These are phyloP conservation scores for Lonchura striata DNA, from an alignment of 2,113 vertebrate species.

Conservation along the genomic window DNA sequence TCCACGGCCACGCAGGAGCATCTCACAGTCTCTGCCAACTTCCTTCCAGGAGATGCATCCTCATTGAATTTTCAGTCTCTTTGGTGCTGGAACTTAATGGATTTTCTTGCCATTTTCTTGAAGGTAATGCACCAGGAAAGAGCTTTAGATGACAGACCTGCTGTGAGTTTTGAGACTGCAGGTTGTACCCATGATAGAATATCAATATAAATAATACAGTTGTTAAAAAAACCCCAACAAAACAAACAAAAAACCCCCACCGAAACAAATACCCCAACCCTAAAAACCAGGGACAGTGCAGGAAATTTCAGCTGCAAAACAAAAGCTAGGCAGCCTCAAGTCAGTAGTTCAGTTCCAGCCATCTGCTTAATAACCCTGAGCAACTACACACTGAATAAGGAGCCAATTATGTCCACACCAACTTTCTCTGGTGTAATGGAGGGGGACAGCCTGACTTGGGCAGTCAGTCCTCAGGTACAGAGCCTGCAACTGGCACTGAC, in stretches of 20 bases:
- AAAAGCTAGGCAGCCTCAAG: neutral
- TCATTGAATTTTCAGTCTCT: neutral
- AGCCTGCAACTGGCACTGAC: neutral
- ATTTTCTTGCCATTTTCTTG: neutral
- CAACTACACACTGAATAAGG: neutral
- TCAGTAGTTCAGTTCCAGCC: neutral
- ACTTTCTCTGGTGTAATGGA: neutral
- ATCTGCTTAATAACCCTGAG: neutral
- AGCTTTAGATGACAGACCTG: neutral
- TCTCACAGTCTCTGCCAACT: neutral
- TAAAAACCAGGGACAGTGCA: neutral
- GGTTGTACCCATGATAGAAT: neutral
- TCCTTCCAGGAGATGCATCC: neutral
- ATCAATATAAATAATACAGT: neutral
- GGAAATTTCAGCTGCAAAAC: neutral
- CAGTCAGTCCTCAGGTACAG: rapidly evolving
- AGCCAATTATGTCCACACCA: rapidly evolving
- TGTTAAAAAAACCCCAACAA: neutral
- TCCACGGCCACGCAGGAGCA: rapidly evolving
- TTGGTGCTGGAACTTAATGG: neutral
- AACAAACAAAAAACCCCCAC: neutral
- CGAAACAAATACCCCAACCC: neutral
- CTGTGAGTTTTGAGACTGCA: neutral
- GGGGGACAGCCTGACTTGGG: neutral
- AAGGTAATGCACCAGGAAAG: neutral